Conservation (phyloP, 2,113 vertebrate genomes). For the Gulo gulo region DNA sequence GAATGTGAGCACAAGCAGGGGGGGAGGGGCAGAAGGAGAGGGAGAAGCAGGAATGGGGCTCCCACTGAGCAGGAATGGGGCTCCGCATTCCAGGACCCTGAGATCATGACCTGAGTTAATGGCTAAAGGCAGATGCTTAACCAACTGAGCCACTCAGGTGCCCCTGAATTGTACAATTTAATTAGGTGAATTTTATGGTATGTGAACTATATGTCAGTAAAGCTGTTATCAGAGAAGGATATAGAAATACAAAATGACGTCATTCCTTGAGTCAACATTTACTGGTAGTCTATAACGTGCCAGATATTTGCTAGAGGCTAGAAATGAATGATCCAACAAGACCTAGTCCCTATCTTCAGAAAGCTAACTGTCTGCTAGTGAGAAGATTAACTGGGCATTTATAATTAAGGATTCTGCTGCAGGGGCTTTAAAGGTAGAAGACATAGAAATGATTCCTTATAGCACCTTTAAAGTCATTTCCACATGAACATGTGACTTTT, state of each 20-base stretch:
- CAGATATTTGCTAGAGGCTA: neutral
- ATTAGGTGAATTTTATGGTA: neutral
- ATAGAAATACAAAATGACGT: neutral
- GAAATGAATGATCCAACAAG: neutral
- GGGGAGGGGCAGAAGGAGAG: neutral
- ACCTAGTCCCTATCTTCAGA: neutral
- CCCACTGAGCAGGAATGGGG: neutral
- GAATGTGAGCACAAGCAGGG: neutral
- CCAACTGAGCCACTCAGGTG: neutral
- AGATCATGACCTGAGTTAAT: neutral
- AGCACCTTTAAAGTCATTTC: neutral
- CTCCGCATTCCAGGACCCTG: neutral
- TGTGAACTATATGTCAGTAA: neutral
- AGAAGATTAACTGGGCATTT: constrained; percentile 27
- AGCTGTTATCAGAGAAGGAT: neutral
- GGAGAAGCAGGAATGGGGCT: no score
- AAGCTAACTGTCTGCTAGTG: neutral
- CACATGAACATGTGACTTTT: neutral
- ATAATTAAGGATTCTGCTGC: neutral
- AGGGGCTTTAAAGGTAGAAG: neutral
- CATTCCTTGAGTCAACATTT: neutral
- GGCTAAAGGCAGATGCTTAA: neutral
- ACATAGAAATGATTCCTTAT: neutral
- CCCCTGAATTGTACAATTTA: neutral
- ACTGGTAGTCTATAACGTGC: neutral